These are phyloP conservation scores for Chaetorhynchus papuensis DNA, from an alignment of 2,113 vertebrate genomes.

Conservation along the genomic window DNA sequence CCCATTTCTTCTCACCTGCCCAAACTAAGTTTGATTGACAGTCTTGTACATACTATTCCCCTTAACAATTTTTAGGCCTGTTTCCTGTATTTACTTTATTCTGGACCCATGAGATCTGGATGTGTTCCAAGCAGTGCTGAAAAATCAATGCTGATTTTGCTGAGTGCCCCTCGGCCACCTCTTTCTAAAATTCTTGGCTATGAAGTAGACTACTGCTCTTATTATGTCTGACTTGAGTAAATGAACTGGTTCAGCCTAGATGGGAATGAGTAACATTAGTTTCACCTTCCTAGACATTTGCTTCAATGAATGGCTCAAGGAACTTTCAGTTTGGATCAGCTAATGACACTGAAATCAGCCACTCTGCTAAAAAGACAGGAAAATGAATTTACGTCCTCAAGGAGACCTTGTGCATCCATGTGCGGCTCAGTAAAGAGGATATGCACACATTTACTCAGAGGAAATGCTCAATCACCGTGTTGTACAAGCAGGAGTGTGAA, in stretches of 20 bases:
- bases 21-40: neutral
- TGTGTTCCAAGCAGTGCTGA: neutral
- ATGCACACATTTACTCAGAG: neutral
- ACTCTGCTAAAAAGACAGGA: neutral
- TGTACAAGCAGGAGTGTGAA: neutral
- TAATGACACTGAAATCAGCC: slow-evolving; percentile 15
- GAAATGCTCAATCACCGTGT: neutral
- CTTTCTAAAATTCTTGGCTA: slow-evolving; percentile 17
- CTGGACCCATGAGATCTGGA: neutral
- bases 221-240: neutral
- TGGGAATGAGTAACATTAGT: neutral
- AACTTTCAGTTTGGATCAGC: neutral
- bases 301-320: neutral
- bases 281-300: neutral
- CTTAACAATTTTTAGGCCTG: neutral
- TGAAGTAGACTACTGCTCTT: neutral
- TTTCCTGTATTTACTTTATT: neutral
- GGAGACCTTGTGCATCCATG: neutral
- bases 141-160: slow-evolving; percentile 49
- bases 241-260: slow-evolving; percentile 13
- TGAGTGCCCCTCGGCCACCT: neutral
- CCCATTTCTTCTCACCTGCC: neutral
- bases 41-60: neutral
- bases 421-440: neutral
- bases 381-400: slow-evolving; percentile 15